phyloP scores from a whole-genome alignment of 2,113 vertebrate genomes.

The Dipodomys ordii region DNA sequence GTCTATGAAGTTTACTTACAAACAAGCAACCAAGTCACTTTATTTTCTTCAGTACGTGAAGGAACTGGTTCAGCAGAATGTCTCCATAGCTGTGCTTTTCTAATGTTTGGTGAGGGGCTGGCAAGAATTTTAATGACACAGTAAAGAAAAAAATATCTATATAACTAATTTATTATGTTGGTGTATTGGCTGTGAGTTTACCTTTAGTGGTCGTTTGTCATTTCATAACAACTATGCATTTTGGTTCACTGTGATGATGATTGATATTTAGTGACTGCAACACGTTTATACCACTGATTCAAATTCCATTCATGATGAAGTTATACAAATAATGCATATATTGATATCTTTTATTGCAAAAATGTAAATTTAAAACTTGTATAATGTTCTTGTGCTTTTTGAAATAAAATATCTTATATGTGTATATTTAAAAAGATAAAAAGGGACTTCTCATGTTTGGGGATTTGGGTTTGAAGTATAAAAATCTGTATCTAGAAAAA shows the following conservation, averaged over 20 bases:
- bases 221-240: slow-evolving; percentile 89
- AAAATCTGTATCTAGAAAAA: slow-evolving; percentile 57
- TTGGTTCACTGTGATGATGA: slow-evolving; percentile 89
- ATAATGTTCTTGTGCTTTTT: slow-evolving; percentile 90
- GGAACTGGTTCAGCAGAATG: slow-evolving; percentile 70
- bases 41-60: slow-evolving; percentile 69
- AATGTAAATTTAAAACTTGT: slow-evolving; percentile 91
- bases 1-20: slow-evolving; percentile 66
- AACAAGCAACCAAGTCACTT: slow-evolving; percentile 74
- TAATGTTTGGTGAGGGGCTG: slow-evolving; percentile 58
- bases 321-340: slow-evolving; percentile 89
- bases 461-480: slow-evolving; percentile 79
- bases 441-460: slow-evolving; percentile 84
- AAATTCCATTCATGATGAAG: slow-evolving; percentile 86
- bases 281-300: slow-evolving; percentile 86
- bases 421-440: slow-evolving; percentile 90
- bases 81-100: slow-evolving; percentile 63
- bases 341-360: slow-evolving; percentile 88
- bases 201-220: slow-evolving; percentile 84
- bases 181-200: slow-evolving; percentile 77
- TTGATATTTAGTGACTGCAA: slow-evolving; percentile 85
- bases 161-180: slow-evolving; percentile 81
- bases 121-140: slow-evolving; percentile 70
- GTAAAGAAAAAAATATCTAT: slow-evolving; percentile 76
- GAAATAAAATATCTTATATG: slow-evolving; percentile 90